Evolutionary conservation across 2,113 vertebrate genomes (phyloP), one percentile per base, ranked within the genome.

Genomic region (Brienomyrus longianalis): DNA sequence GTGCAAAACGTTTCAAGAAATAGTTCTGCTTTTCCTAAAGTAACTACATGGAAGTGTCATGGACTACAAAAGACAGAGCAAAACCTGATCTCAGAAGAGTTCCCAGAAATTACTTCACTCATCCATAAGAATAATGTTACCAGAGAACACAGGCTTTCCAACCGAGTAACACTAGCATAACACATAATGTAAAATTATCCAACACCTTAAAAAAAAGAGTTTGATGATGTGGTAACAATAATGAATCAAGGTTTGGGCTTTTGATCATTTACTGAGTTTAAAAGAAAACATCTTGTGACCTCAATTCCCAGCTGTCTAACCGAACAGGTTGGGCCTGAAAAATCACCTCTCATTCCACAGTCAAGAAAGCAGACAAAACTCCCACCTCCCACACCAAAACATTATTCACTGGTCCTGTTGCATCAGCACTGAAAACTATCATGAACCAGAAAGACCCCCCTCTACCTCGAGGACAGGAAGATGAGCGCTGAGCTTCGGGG

Each of bases 321-420:
- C 2, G 11, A 80, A 90, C 92, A 89, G 59, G 92, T 90, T 83
- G 3, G 85, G 77, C 88, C 27, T 59, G 92, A 91, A 91, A 56
- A 89, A 19, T 77, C 43, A 89, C 77, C 87, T 51, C 66, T 86
- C 62, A 54, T 23, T 88, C 80, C 87, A 56, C 5, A 19, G 31
- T 10, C 52, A 77, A 77, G n/a, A 45, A 1, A 13, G 35, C 31
- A 66, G 70, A 56, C 6, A 91, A 77, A 80, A 51, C n/a, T 35
- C 11, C 50, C 85, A 52, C 45, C 43, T 84, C 17, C 17, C 83
- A 48, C 83, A 51, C 11, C 3, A 84, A 17, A n/a, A 52, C 23
- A 86, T 86, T n/a, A 21, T 52, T 84, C 52, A 85, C 43, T 39
- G 31, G 13, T 83, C 35, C 50, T 9, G 13, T 35, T 4, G 11